These are phyloP conservation scores for Halisarca cf. caerulea DNA, from an alignment of 37 sponge, comb jelly and placozoan species.

Conservation along the genomic window DNA sequence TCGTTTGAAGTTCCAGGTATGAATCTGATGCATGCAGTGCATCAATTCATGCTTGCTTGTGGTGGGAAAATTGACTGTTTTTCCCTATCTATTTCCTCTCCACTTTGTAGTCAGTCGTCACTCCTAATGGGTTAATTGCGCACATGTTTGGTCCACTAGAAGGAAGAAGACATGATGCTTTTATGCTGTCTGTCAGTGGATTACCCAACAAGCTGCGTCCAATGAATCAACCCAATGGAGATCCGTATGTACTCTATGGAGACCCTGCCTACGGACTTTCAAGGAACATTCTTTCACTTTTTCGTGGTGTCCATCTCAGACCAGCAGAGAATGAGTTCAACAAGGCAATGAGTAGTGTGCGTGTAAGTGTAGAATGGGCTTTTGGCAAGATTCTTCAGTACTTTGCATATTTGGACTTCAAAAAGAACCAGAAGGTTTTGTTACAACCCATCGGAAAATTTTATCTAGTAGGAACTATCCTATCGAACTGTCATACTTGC, in stretches of 20 bases:
- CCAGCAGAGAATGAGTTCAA: slow-evolving; percentile 18
- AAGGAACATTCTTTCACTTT: slow-evolving; percentile 4
- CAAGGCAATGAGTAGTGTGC: slow-evolving; percentile 15
- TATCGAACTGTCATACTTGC: slow-evolving; percentile 14
- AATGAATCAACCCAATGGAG: not conserved
- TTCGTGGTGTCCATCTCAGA: not conserved
- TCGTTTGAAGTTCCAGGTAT: slow-evolving; percentile 26
- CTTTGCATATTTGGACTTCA: slow-evolving; percentile 15
- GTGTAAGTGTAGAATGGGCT: not conserved
- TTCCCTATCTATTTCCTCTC: not conserved
- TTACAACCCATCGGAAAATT: slow-evolving; percentile 9
- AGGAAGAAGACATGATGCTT: slow-evolving; percentile 23
- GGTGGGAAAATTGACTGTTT: not conserved
- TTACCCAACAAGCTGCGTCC: slow-evolving; percentile 3
- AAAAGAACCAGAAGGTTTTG: slow-evolving; percentile 19
- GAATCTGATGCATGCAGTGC: not conserved
- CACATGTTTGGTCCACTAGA: slow-evolving; percentile 18
- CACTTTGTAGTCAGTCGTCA: slow-evolving; percentile 17
- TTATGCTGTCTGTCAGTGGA: slow-evolving; percentile 13
- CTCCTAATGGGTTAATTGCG: slow-evolving; percentile 31
- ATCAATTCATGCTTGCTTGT: too few relatives aligned
- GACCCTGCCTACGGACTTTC: slow-evolving; percentile 8
- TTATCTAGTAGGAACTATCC: slow-evolving; percentile 6
- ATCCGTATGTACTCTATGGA: slow-evolving; percentile 10
- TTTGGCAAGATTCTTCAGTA: slow-evolving; percentile 23